Base-by-base conservation (phyloP, 2,797 vertebrate genomes). In the Acanthornis magna region DNA sequence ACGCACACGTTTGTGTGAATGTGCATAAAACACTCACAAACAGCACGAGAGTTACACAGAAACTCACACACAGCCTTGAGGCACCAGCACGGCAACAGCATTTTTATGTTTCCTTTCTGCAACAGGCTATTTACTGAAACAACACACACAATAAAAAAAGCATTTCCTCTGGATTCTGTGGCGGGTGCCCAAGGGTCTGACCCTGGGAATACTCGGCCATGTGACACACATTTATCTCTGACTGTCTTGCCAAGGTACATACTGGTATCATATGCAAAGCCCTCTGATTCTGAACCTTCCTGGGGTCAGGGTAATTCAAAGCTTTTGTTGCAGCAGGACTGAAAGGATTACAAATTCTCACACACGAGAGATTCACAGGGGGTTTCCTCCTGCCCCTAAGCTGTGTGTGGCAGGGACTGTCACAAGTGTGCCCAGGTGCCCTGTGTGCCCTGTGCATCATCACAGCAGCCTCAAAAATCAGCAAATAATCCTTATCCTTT, bases 211-310 rank as follows among this genome's bases (percentile, higher is more conserved):
- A 2, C 22, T 7, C 47, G 62, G 34, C 29, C 32, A 8, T 20
- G n/a, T 55, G 65, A n/a, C 40, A 47, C 38, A 10, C 20, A 17
- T 7, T 53, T 53, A 15, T 38, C 67, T 17, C 65, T 18, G 38
- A 12, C 50, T 66, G 77, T 50, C 83, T 66, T 84, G 67, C 90
- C 91, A 94, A 85, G 92, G 81, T 63, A 66, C 73, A 89, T 43
- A 38, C 19, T 34, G 50, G 13, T 32, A 4, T 66, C 53, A 40
- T 5, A 15, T 13, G n/a, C 60, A 70, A 5, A 36, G 48, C 26
- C 29, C 34, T 67, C 70, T 73, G 58, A 54, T 70, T 47, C 51
- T 16, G 83, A 89, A 62, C 50, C 12, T 32, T 27, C 40, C 18
- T 3, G 60, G 74, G 10, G 21, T 51, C 62, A 14, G 8, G 45